phyloP scores from a whole-genome alignment of 2,113 vertebrate genomes.

The Vulpes vulpes region DNA sequence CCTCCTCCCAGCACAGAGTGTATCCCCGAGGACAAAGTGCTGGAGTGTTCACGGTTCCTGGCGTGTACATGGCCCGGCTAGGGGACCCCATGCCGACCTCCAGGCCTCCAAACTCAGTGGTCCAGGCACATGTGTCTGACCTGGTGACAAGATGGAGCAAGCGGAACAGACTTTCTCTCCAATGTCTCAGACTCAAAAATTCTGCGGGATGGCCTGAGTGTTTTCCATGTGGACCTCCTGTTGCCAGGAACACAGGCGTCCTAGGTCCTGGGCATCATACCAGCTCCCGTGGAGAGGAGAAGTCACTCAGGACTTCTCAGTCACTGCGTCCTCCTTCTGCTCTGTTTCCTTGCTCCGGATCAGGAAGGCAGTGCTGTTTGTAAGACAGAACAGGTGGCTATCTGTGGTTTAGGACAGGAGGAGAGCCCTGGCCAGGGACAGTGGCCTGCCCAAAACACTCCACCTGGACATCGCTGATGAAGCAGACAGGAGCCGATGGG shows the following conservation, averaged over 20 bases:
- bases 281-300: not conserved
- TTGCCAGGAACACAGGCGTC: accelerated
- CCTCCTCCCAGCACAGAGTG: not conserved
- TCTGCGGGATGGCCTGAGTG: not conserved
- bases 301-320: not conserved
- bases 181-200: not conserved
- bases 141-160: not conserved
- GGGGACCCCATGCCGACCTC: too few relatives aligned
- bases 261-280: not conserved
- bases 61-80: not conserved
- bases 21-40: not conserved
- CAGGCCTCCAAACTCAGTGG: accelerated
- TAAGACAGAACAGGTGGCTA: not conserved
- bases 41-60: not conserved
- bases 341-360: not conserved
- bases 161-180: not conserved
- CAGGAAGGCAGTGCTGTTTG: accelerated
- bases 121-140: not conserved
- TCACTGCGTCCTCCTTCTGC: accelerated
- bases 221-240: not conserved
- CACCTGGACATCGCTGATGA: not conserved
- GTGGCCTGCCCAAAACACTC: accelerated
- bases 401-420: not conserved
- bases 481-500: not conserved
- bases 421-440: not conserved